Evolutionary conservation across 2,113 vertebrate genomes (phyloP).

Genomic region (Cyprinus carpio): DNA sequence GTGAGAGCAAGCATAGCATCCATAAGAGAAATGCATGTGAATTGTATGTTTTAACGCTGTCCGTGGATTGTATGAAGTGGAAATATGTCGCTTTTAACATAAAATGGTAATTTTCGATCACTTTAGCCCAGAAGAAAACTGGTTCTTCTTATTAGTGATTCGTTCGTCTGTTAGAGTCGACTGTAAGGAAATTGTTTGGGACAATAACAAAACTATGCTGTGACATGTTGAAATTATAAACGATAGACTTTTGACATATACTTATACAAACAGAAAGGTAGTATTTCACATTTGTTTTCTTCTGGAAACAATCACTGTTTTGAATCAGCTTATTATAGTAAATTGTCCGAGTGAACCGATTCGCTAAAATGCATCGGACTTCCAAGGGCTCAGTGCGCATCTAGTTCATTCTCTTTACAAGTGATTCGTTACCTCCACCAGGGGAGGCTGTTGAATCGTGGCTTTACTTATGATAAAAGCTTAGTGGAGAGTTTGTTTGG

Average conservation of each 20-base stretch:
- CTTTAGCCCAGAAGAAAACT: background rate
- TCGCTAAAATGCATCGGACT: background rate
- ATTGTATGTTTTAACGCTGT: background rate
- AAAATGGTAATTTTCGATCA: background rate
- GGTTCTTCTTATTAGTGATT: background rate
- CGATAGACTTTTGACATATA: background rate
- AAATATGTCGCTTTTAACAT: background rate
- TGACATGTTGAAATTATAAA: background rate
- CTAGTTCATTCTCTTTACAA: background rate
- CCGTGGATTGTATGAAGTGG: no score
- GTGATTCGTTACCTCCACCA: slow-evolving; percentile 52
- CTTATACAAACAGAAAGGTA: background rate
- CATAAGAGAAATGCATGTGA: background rate
- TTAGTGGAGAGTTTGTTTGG: background rate
- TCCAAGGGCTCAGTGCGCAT: background rate
- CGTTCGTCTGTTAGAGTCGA: background rate
- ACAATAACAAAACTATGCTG: background rate
- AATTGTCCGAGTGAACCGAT: slow-evolving; percentile 2
- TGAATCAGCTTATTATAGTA: background rate
- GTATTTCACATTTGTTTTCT: background rate
- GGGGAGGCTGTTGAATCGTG: slow-evolving; percentile 53
- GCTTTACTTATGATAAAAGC: background rate
- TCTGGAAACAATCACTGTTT: background rate
- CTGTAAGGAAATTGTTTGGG: background rate
- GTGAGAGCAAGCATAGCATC: background rate